A percentile compares a stretch with the other conserved stretches of the same genome.
phyloP scores from a whole-genome alignment of 2,888 invertebrate species.

The Callinectes sapidus region DNA sequence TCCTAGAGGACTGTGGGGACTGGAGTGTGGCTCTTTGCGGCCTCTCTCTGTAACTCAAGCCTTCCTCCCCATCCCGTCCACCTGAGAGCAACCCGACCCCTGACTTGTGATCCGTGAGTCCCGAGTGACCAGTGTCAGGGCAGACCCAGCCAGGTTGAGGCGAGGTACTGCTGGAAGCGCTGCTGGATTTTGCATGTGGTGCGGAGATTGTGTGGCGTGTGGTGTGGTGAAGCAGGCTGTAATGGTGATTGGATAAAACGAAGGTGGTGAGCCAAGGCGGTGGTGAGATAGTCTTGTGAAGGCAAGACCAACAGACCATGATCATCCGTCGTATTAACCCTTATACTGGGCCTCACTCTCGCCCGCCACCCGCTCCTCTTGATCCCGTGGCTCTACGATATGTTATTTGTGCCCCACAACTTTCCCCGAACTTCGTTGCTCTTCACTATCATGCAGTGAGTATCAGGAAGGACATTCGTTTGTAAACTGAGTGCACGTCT shows the following conservation, averaged over 20 bases:
- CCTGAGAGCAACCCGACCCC: not conserved
- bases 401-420: not conserved
- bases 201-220: not conserved
- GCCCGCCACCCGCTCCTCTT: not conserved
- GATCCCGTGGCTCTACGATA: not conserved
- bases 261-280: not conserved
- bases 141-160: not conserved
- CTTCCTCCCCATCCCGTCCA: conserved; percentile 1
- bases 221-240: not conserved
- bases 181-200: not conserved
- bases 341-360: not conserved
- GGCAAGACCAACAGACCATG: not conserved
- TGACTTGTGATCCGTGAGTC: not conserved
- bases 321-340: not conserved
- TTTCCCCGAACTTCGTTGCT: not conserved
- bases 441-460: not conserved
- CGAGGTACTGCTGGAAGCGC: not conserved
- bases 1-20: not conserved
- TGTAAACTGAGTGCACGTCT: not conserved
- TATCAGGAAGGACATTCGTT: not conserved
- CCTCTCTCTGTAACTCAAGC: not conserved
- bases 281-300: not conserved
- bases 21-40: not conserved
- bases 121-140: not conserved
- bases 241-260: not conserved